A percentile compares a stretch with the other conserved stretches of the same genome.
Evolutionary conservation across 2,888 invertebrate species (phyloP).

Genomic region (Noctua fimbriata): DNA sequence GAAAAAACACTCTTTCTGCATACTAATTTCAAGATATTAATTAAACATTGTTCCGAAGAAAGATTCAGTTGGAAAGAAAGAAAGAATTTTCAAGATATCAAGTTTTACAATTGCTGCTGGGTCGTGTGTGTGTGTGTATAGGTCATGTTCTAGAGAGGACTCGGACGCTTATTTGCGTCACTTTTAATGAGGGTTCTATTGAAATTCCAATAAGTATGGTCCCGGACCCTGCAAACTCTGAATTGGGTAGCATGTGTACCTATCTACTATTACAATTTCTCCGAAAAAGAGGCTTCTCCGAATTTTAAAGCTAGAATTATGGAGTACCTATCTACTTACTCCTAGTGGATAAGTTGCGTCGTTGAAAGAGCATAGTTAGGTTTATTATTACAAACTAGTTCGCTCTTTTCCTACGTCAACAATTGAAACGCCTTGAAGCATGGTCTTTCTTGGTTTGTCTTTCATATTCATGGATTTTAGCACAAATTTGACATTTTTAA

Average conservation of each 20-base stretch:
- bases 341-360: neutral
- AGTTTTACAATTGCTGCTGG: slow-evolving; percentile 11
- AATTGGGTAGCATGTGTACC: slow-evolving; percentile 31
- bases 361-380: neutral
- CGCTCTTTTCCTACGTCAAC: neutral
- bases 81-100: slow-evolving; percentile 17
- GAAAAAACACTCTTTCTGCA: slow-evolving; percentile 35
- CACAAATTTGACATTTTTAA: neutral
- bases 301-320: slow-evolving; percentile 13
- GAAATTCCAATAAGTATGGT: slow-evolving; percentile 5
- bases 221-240: slow-evolving; percentile 5
- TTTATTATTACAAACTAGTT: neutral
- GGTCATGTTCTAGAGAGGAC: neutral
- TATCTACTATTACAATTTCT: slow-evolving; percentile 18
- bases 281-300: neutral
- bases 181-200: slow-evolving; percentile 40
- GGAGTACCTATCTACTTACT: neutral
- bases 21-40: slow-evolving; percentile 40
- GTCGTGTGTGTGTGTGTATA: slow-evolving; percentile 17
- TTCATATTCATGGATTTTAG: neutral
- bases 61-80: slow-evolving; percentile 7
- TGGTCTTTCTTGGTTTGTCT: neutral
- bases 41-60: slow-evolving; percentile 26
- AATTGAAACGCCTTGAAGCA: neutral
- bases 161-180: neutral